Percentiles rank a stretch among this genome's conserved stretches.
phyloP scores from a whole-genome alignment of 2,113 vertebrate species.

The Alosa alosa region DNA sequence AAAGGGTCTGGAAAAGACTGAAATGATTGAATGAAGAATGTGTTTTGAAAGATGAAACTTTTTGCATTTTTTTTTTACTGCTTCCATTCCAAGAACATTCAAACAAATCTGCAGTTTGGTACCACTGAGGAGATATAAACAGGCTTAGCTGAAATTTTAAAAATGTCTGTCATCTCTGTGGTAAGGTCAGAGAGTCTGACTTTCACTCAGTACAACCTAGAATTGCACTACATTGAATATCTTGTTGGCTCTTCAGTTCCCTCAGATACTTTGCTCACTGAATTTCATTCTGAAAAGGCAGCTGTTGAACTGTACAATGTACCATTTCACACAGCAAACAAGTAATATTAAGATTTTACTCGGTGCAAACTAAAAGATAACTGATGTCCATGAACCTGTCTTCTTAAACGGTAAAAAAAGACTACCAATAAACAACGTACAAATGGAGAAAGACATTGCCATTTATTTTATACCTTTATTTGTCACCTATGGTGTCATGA shows the following conservation, averaged over 20 bases:
- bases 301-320: too few relatives aligned
- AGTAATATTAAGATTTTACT: too few relatives aligned
- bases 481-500: neutral
- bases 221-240: neutral
- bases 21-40: neutral
- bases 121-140: neutral
- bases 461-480: neutral
- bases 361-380: neutral
- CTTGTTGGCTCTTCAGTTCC: neutral
- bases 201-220: neutral
- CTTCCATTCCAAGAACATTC: neutral
- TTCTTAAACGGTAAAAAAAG: neutral
- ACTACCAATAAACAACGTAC: too few relatives aligned
- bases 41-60: constrained; percentile 13
- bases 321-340: too few relatives aligned
- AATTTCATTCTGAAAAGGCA: neutral
- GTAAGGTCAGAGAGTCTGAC: neutral
- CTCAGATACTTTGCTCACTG: neutral
- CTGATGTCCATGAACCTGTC: neutral
- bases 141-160: neutral
- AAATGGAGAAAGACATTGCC: neutral
- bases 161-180: too few relatives aligned
- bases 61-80: neutral
- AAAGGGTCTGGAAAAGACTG: constrained; percentile 32
- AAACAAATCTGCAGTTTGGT: neutral